A percentile compares a stretch with the other conserved stretches of the same genome.
These are phyloP conservation scores for Ectropis grisescens DNA, from an alignment of 1,140 invertebrate species.

Conservation along the genomic window DNA sequence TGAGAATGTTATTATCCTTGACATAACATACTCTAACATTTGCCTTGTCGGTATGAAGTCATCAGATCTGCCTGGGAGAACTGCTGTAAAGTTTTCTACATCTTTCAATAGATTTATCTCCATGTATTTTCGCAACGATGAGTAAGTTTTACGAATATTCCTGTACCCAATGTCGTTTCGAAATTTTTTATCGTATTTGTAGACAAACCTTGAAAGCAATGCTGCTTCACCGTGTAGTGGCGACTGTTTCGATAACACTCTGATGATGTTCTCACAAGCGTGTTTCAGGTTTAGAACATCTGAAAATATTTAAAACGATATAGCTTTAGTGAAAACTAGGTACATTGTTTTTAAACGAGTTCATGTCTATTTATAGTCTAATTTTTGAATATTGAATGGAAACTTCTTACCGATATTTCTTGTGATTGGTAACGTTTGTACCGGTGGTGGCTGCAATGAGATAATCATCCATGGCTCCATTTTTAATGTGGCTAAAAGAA, in stretches of 20 bases:
- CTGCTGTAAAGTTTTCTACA: conserved; percentile 42
- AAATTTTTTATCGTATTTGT: conserved; percentile 74
- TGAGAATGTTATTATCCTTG: conserved; percentile 70
- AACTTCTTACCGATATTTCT: conserved; percentile 22
- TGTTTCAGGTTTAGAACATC: conserved; percentile 35
- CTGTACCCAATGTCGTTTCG: conserved; percentile 72
- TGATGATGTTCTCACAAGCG: conserved; percentile 36
- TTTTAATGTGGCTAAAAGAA: conserved; percentile 15
- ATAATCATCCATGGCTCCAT: conserved; percentile 46
- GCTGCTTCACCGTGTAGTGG: conserved; percentile 70
- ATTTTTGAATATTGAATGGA: too few relatives aligned
- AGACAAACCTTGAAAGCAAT: conserved; percentile 70
- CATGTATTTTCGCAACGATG: conserved; percentile 69
- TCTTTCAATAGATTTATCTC: conserved; percentile 60
- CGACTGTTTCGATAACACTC: conserved; percentile 60
- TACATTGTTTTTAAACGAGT: too few relatives aligned
- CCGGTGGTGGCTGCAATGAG: conserved; percentile 35
- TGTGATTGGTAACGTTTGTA: conserved; percentile 31
- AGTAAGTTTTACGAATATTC: conserved; percentile 71
- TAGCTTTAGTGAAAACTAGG: background rate
- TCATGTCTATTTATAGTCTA: too few relatives aligned
- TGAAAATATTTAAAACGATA: conserved; percentile 32
- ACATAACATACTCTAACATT: conserved; percentile 71
- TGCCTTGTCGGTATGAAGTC: conserved; percentile 70
- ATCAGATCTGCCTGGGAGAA: conserved; percentile 28